Evolutionary conservation across 1,140 invertebrate genomes (phyloP).

Genomic region (Cataglyphis hispanica): DNA sequence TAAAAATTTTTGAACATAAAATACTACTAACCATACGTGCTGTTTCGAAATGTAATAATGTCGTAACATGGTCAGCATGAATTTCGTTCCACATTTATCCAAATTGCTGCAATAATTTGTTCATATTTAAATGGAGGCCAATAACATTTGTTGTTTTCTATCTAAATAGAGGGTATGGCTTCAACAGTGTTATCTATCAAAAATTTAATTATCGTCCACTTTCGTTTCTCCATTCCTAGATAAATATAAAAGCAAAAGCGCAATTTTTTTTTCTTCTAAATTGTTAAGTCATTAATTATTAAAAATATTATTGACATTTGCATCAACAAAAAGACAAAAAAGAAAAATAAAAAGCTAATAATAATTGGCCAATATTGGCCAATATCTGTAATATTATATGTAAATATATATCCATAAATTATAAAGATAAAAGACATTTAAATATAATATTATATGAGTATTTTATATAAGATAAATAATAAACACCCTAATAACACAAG

Average conservation of each 20-base stretch:
- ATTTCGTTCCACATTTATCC: slow-evolving; percentile 7
- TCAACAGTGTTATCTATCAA: slow-evolving; percentile 9
- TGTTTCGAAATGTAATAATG: neutral
- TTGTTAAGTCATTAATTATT: neutral
- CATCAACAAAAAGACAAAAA: neutral
- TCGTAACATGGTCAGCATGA: slow-evolving; percentile 19
- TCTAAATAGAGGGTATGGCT: neutral
- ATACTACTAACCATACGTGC: slow-evolving; percentile 10
- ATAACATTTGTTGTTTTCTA: slow-evolving; percentile 7
- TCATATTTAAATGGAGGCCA: slow-evolving; percentile 10
- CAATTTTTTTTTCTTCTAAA: neutral
- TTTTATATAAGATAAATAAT: neutral
- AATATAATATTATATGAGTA: neutral
- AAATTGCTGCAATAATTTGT: neutral
- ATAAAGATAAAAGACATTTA: neutral
- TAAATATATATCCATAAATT: neutral
- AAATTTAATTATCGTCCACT: neutral
- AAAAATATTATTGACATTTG: slow-evolving; percentile 2
- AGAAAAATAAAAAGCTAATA: neutral
- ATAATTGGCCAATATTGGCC: neutral
- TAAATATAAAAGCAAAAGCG: neutral
- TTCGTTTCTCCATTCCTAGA: neutral
- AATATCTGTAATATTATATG: too few relatives aligned
- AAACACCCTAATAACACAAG: too few relatives aligned
- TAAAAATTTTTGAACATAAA: neutral